These are phyloP conservation scores for Ennomos fuscantarius DNA, from an alignment of 2,888 invertebrate species.

Conservation along the genomic window DNA sequence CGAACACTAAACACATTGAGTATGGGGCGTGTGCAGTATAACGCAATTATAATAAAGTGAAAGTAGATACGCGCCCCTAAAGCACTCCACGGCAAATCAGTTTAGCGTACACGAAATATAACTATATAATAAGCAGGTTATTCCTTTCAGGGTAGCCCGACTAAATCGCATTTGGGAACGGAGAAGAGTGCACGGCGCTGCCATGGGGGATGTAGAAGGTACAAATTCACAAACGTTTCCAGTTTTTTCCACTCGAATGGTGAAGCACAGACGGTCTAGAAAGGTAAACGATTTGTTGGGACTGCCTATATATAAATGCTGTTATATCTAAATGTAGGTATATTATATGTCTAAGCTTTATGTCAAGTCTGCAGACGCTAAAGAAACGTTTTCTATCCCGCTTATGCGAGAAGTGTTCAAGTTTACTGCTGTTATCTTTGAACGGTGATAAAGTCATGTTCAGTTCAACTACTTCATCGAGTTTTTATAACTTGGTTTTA, in stretches of 20 bases:
- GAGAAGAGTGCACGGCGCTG: conserved; percentile 16
- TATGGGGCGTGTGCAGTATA: conserved; percentile 15
- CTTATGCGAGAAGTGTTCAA: neutral
- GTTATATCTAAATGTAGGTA: neutral
- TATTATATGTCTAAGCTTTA: conserved; percentile 5
- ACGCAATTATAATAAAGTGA: conserved; percentile 31
- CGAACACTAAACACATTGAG: neutral
- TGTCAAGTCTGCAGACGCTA: conserved; percentile 6
- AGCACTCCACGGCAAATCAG: conserved; percentile 48
- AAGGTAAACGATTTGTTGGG: conserved; percentile 72
- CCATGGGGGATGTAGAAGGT: conserved; percentile 27
- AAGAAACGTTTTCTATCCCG: neutral
- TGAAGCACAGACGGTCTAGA: conserved; percentile 58
- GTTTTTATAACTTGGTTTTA: neutral
- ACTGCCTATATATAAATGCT: conserved; percentile 15
- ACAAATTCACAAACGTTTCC: conserved; percentile 58
- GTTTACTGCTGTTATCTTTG: neutral
- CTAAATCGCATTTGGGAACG: conserved; percentile 69
- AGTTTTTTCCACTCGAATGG: conserved; percentile 70
- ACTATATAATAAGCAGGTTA: conserved; percentile 57
- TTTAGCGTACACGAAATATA: conserved; percentile 51
- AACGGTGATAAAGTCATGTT: too few species aligned
- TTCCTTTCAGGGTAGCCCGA: conserved; percentile 59
- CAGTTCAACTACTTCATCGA: too few species aligned
- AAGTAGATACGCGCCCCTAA: conserved; percentile 35